A percentile compares a stretch with the other conserved stretches of the same genome.
These are phyloP conservation scores for Semaprochilodus insignis DNA, from an alignment of 2,797 vertebrate species.

Conservation along the genomic window DNA sequence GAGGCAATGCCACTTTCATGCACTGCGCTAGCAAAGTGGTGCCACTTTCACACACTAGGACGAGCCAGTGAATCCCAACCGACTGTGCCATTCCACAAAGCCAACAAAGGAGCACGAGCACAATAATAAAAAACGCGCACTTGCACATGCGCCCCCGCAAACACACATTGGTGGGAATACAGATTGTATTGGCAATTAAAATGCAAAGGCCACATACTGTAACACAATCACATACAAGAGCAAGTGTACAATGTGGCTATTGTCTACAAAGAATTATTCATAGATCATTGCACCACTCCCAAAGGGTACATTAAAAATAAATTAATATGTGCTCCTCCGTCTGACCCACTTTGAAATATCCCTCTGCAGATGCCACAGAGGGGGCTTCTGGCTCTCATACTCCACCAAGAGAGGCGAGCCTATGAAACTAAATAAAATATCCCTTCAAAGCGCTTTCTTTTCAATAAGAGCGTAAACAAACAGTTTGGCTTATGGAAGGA, in stretches of 20 bases:
- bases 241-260: conserved; percentile 54
- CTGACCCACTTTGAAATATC: conserved; percentile 77
- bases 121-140: neutral
- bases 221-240: conserved; percentile 25
- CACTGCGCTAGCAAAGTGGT: conserved; percentile 70
- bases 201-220: conserved; percentile 43
- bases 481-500: conserved; percentile 48
- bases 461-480: conserved; percentile 50
- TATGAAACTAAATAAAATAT: conserved; percentile 48
- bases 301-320: conserved; percentile 78
- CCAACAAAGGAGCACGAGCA: neutral
- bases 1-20: conserved; percentile 77
- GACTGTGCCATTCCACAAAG: conserved; percentile 64
- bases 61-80: conserved; percentile 66
- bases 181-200: conserved; percentile 22
- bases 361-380: conserved; percentile 67
- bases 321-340: conserved; percentile 72
- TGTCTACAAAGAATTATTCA: conserved; percentile 71
- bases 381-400: conserved; percentile 67
- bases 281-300: conserved; percentile 68
- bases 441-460: conserved; percentile 55
- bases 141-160: conserved; percentile 9
- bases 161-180: conserved; percentile 2
- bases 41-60: conserved; percentile 75
- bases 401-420: conserved; percentile 50